A percentile compares a stretch with the other conserved stretches of the same genome.
phyloP scores from a whole-genome alignment of 2,113 vertebrate species.

The Rattus norvegicus region DNA sequence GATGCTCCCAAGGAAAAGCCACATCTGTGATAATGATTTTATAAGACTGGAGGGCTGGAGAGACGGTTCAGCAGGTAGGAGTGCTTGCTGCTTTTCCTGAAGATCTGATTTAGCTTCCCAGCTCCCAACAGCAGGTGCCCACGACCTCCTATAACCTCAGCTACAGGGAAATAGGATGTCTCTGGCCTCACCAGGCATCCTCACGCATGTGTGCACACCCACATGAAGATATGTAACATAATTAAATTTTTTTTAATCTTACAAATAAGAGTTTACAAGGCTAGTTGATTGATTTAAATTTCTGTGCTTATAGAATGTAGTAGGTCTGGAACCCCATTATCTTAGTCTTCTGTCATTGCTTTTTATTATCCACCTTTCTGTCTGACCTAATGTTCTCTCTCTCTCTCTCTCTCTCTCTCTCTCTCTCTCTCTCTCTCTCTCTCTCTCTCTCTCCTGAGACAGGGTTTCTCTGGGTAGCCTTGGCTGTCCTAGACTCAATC shows the following conservation, averaged over 20 bases:
- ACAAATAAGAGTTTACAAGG: neutral
- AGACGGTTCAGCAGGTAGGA: neutral
- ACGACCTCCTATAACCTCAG: neutral
- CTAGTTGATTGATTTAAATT: neutral
- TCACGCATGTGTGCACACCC: no score
- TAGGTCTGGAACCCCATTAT: no score
- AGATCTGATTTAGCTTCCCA: neutral
- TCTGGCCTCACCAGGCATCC: neutral
- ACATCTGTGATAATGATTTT: neutral
- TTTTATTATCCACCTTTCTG: neutral
- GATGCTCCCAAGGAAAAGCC: neutral
- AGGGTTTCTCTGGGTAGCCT: no score
- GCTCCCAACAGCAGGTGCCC: neutral
- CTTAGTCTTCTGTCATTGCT: neutral
- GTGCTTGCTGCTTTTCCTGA: neutral
- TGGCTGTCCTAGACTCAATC: no score
- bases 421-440: no score
- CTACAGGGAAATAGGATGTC: neutral
- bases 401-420: neutral
- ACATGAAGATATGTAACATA: neutral
- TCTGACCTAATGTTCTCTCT: neutral
- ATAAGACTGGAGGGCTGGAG: neutral
- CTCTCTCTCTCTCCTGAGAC: no score
- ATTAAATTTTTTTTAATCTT: neutral
- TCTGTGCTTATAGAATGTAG: neutral